Base-by-base conservation (phyloP, 1,140 invertebrate genomes). In the Maniola jurtina region DNA sequence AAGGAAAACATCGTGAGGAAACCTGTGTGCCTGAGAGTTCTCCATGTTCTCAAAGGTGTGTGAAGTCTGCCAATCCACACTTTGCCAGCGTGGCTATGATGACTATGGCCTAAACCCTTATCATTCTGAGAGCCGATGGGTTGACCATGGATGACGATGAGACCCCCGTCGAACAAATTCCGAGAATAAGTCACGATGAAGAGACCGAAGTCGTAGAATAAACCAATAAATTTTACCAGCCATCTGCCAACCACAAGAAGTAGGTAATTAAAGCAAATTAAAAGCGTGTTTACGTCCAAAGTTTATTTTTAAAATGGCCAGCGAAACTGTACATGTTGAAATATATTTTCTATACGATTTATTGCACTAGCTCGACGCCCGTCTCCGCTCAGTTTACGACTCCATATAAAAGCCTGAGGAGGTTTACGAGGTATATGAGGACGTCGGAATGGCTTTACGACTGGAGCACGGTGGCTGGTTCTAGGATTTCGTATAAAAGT, bases 321-420 rank as follows among this genome's bases (percentile, higher is more conserved):
- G 52, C 52, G 25, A 55, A 55, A 13, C 25, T 54, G 5, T 54
- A 54, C 52, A 55, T 55, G 52, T 55, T 55, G 52, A 55, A 55
- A 55, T 55, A 55, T 34, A 55, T 55, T 55, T 55, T 5, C 52
- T 16, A n/a, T 34, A 55, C 52, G 52, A 55, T 55, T 55, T 55
- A 55, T 34, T 55, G 13, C 52, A 14, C 52, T 34, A 55, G 52
- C 52, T 55, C 52, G 52, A n/a, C 52, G 15, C 52, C 52, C 52
- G 52, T 55, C 52, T 55, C 52, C 33, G 52, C 52, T 55, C 52
- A 34, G 52, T 55, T 55, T 55, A 55, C 52, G 52, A 55, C 52
- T 55, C 52, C 33, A 55, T 55, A 55, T 55, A 55, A 55, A 55
- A 55, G 52, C 52, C 52, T 55, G 52, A 55, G 52, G 52, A 55